Base-by-base conservation (phyloP, 2,797 vertebrate species). In the Aulostomus chinensis region DNA sequence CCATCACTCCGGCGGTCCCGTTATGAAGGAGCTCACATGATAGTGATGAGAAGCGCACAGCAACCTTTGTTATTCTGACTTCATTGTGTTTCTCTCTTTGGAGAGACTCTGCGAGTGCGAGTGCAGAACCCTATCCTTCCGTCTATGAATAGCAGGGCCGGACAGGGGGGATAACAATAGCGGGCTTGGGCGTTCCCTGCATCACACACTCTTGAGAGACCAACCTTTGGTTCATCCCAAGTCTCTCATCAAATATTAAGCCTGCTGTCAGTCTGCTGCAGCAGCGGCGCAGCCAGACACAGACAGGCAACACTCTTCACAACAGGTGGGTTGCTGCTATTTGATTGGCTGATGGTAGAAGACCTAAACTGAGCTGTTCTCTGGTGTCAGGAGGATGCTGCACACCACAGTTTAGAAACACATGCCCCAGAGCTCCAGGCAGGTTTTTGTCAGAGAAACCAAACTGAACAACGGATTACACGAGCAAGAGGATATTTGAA, bases 231-330 rank as follows among this genome's bases (percentile, higher is more conserved):
- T 76, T 87, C 85, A 78, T 87, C 71, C 61, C 41, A 34, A 79
- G 75, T 82, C 73, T 47, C 70, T 87, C 84, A 84, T 90, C 63
- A 87, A 89, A 86, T 80, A 87, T 90, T 89, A 71, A 89, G 48
- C n/a, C 24, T 1, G 37, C 79, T 84, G 84, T 83, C 83, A 74
- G 70, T 87, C 78, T 72, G 1, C 78, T 72, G 1, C 48, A 29
- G 49, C 62, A 53, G 66, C 52, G 40, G 43, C 30, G 2, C 25
- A 46, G 78, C 39, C 46, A 2, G 50, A 56, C 37, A 54, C 41
- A 61, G 50, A 59, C 14, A n/a, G 55, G 64, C 56, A 65, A 67
- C 53, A 53, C 68, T 68, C 79, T 74, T 79, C 76, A 80, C 80
- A 81, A 80, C 70, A 66, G 66, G 38, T 26, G 47, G 59, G 48